Percentiles rank a stretch among this genome's conserved stretches.
Evolutionary conservation across 2,113 vertebrate genomes (phyloP).

Genomic region (Tyrannus savana): DNA sequence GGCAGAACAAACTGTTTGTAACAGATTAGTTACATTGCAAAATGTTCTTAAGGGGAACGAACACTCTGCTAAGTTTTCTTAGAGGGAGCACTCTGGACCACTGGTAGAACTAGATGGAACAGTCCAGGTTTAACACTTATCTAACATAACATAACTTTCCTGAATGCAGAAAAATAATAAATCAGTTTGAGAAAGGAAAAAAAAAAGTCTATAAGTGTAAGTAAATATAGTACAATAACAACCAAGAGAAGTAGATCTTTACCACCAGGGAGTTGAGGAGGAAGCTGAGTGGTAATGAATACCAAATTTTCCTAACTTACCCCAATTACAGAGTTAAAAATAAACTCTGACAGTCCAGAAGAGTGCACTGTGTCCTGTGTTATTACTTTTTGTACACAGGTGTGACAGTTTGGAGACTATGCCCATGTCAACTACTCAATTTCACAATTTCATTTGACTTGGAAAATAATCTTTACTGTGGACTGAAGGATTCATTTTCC

Average conservation of each 20-base stretch:
- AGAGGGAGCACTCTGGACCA: background rate
- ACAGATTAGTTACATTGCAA: background rate
- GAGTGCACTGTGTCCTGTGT: background rate
- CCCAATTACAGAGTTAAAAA: conserved; percentile 32
- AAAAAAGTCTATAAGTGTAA: background rate
- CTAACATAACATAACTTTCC: background rate
- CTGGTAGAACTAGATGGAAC: background rate
- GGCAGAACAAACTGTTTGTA: background rate
- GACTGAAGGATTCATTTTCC: background rate
- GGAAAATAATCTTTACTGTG: background rate
- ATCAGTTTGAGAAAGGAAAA: background rate
- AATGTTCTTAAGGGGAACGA: background rate
- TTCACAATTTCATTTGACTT: background rate
- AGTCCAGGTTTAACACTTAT: background rate
- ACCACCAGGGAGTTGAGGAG: background rate
- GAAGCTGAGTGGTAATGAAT: background rate
- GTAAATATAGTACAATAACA: background rate
- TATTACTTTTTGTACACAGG: background rate
- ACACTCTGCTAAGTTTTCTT: background rate
- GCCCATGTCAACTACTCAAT: background rate
- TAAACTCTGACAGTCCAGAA: background rate
- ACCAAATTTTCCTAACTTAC: background rate
- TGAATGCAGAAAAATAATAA: background rate
- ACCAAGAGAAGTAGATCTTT: background rate
- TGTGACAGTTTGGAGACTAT: background rate